phyloP scores from a whole-genome alignment of 2,797 vertebrate genomes.

The Sandelia bainsii region DNA sequence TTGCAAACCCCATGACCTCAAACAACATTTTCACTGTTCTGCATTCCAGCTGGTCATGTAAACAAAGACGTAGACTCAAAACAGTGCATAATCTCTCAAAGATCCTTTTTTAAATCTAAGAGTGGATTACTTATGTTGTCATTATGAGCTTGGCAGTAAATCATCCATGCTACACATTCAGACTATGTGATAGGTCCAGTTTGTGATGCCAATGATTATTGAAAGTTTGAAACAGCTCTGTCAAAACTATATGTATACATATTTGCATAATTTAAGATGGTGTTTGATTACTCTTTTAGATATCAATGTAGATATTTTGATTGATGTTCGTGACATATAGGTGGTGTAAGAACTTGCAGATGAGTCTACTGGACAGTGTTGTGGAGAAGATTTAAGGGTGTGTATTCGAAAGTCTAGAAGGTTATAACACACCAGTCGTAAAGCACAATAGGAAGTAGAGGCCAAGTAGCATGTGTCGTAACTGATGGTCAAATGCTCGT shows the following conservation, averaged over 20 bases:
- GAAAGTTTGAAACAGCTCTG: neutral
- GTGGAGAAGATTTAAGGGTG: neutral
- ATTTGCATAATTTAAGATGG: slow-evolving; percentile 13
- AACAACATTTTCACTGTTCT: slow-evolving; percentile 61
- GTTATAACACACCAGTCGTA: slow-evolving; percentile 26
- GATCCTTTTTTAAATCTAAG: neutral
- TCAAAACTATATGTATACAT: neutral
- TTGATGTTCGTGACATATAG: slow-evolving; percentile 33
- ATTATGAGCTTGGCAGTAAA: neutral
- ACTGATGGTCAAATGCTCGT: slow-evolving; percentile 39
- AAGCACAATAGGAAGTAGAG: slow-evolving; percentile 34
- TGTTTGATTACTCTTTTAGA: too few species aligned
- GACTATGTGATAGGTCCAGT: neutral
- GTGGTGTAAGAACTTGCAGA: slow-evolving; percentile 8
- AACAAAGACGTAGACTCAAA: slow-evolving; percentile 23
- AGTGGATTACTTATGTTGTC: neutral
- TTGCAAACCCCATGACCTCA: slow-evolving; percentile 67
- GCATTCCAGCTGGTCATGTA: slow-evolving; percentile 48
- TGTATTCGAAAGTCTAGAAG: slow-evolving; percentile 21
- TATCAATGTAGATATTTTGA: slow-evolving; percentile 11
- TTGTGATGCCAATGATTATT: neutral
- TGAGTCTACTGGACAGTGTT: slow-evolving; percentile 11
- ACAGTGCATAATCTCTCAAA: neutral
- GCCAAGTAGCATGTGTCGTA: slow-evolving; percentile 33
- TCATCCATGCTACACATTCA: neutral